Evolutionary conservation across 2,888 invertebrate genomes (phyloP), one percentile per base, ranked within the genome.

Genomic region (Cactoblastis cactorum): DNA sequence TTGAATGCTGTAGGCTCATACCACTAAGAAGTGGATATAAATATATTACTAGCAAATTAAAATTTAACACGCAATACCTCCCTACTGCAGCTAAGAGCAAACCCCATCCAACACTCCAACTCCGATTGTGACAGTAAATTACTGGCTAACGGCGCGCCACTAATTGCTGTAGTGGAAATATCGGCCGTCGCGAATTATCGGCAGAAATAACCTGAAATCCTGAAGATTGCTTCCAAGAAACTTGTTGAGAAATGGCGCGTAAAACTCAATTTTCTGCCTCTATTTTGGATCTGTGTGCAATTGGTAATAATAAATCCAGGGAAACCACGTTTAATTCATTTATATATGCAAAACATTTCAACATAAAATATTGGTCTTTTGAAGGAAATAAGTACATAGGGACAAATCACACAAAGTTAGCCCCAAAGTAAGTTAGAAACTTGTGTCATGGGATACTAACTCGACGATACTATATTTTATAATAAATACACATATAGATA

Each of bases 41-140:
- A 22, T 28, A 24, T 45, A 45, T 34, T 3, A 33, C n/a, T 14
- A 28, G 28, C 32, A 5, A 8, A 1, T 8, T 33, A 35, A 1
- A 11, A 18, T 28, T 19, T 9, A 49, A 65, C 52, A 74, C 67
- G 67, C 67, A 76, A 70, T 69, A 54, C 22, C 12, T 33, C 43
- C 48, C 55, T 49, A 52, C 53, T 54, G 59, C 53, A 57, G 46
- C 49, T 32, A 48, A 50, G 53, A 57, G 57, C 53, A n/a, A n/a
- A n/a, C n/a, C n/a, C n/a, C n/a, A n/a, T n/a, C n/a, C n/a, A n/a
- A 57, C 56, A 61, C 66, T 63, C 53, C 59, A n/a, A n/a, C 66
- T 74, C 77, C 82, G 82, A 80, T 75, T 75, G 81, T 80, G 82
- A 78, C 79, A 79, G 75, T 83, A 81, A 82, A 85, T 84, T 82